Evolutionary conservation across 1,140 invertebrate genomes (phyloP), one percentile per base, ranked within the genome.

Genomic region (Musca domestica): DNA sequence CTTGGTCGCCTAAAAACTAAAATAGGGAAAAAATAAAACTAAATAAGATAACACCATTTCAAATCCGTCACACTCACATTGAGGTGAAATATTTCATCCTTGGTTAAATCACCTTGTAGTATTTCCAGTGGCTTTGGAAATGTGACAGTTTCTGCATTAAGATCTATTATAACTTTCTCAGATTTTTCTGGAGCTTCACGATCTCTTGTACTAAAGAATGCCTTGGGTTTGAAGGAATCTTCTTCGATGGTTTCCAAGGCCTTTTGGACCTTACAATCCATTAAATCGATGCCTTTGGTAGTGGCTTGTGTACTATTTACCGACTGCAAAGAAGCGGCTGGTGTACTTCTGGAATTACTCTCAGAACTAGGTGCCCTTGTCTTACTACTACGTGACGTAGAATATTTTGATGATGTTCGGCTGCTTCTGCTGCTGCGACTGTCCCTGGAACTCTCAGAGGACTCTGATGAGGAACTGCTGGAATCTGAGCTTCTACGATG

Each of bases 141-240:
- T 2, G 54, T 73, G 6, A 79, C 74, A 1, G 79, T 80, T 48
- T 81, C 76, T 10, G 68, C 75, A 9, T 78, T 72, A 0, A 79
- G 65, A 49, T 81, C 79, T 12, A 79, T 79, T n/a, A 78, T 72
- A 14, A 81, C 75, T 61, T 81, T 81, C 0, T 76, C 70, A 25
- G 71, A 48, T 66, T 69, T 66, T 20, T 56, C 72, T 0, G 68
- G 71, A 1, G 71, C 54, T 17, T 80, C 74, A 6, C 72, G 63
- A 61, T 79, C 76, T 1, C 73, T 52, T 1, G 72, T 72, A 17
- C 77, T 81, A 15, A 74, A 76, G 69, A 81, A 81, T 30, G 73
- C 7, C 0, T 67, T 48, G 5, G 79, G 72, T 41, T 72, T 73
- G 34, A 81, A 81, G 10, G 69, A 48, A 46, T 81, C 79, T 49